Percentiles rank a stretch among this genome's conserved stretches.
phyloP scores from a whole-genome alignment of 2,113 vertebrate species.

The Clarias gariepinus region DNA sequence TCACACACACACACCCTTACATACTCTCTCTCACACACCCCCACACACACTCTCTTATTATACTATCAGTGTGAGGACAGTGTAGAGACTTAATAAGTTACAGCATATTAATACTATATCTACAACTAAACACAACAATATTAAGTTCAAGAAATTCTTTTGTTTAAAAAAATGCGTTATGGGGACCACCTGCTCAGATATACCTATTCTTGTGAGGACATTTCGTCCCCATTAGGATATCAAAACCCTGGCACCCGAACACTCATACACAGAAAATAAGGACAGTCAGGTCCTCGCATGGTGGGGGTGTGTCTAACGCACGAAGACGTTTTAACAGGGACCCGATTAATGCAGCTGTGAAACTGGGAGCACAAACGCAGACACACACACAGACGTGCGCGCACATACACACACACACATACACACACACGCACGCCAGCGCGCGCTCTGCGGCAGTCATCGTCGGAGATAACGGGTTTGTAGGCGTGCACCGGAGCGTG shows the following conservation, averaged over 20 bases:
- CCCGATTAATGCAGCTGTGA: constrained; percentile 8
- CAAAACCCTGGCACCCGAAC: neutral
- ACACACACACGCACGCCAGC: neutral
- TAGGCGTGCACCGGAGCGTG: neutral
- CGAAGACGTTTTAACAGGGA: neutral
- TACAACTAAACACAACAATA: too few species aligned
- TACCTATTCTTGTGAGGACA: neutral
- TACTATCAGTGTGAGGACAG: too few species aligned
- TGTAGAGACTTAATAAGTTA: too few species aligned
- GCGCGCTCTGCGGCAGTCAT: constrained; percentile 21
- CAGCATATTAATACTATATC: too few species aligned
- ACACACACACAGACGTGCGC: neutral
- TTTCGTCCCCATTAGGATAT: neutral
- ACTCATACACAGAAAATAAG: neutral
- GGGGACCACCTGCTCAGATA: neutral
- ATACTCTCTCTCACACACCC: too few species aligned
- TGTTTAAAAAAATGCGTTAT: neutral
- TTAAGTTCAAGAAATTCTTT: too few species aligned
- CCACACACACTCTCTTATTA: too few species aligned
- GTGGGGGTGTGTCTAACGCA: neutral
- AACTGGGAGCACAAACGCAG: neutral
- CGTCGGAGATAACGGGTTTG: constrained; percentile 16
- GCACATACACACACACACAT: neutral
- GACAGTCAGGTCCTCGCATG: neutral
- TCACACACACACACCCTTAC: too few species aligned